phyloP scores from a whole-genome alignment of 2,113 vertebrate genomes.

The Peromyscus maniculatus region DNA sequence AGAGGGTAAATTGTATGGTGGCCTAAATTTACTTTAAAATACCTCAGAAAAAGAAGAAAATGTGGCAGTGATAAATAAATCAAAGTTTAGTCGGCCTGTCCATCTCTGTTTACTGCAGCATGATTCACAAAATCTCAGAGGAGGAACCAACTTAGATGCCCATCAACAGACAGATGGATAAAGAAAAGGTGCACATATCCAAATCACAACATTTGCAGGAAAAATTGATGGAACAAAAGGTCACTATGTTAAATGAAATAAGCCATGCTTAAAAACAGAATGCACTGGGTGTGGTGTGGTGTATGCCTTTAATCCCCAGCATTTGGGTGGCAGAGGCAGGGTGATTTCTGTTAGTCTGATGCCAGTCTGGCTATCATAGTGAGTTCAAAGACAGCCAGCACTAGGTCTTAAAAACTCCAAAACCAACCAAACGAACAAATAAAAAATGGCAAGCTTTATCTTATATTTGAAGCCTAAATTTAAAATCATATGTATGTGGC shows the following conservation, averaged over 20 bases:
- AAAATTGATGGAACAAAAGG: neutral
- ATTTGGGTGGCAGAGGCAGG: neutral
- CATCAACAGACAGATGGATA: neutral
- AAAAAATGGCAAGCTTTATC: neutral
- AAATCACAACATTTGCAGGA: neutral
- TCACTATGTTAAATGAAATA: neutral
- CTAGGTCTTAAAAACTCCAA: neutral
- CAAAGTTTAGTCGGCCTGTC: neutral
- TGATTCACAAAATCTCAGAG: neutral
- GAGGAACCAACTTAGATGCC: neutral
- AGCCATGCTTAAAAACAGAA: neutral
- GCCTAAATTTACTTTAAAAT: conserved; percentile 46
- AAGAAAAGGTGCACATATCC: neutral
- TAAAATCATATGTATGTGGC: neutral
- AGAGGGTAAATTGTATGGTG: neutral
- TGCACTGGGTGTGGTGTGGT: too few species aligned
- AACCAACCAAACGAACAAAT: neutral
- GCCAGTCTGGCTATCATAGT: neutral
- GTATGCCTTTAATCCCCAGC: neutral
- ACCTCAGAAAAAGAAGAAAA: neutral
- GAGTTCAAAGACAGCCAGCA: neutral
- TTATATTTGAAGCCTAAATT: neutral
- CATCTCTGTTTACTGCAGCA: neutral
- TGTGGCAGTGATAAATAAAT: neutral
- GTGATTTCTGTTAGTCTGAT: neutral